Base-by-base conservation (phyloP, 2,888 invertebrate genomes). In the Leucoma salicis region DNA sequence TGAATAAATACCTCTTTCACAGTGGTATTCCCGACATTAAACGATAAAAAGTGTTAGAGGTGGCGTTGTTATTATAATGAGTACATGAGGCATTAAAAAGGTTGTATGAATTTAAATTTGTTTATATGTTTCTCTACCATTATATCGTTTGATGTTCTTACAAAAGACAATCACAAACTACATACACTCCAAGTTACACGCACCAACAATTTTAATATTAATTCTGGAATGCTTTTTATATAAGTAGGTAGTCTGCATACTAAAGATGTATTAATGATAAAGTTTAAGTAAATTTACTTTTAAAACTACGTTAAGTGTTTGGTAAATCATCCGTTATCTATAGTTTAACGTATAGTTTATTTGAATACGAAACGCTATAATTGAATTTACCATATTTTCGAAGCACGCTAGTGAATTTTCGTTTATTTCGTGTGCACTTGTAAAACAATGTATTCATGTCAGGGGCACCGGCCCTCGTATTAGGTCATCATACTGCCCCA, bases 361-460 rank as follows among this genome's bases (percentile, higher is more conserved):
- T n/a, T n/a, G n/a, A n/a, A n/a, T n/a, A n/a, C n/a, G n/a, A n/a
- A n/a, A 5, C 8, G 6, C 7, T 21, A 21, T 3, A 21, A 3
- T 2, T 8, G 8, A 21, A 21, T 21, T 16, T n/a, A 2, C n/a
- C 4, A 27, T 27, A 27, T n/a, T 27, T n/a, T 27, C 27, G 8
- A 25, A 29, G 29, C 29, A 29, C 10, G 29, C 14, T 14, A 39
- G 44, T 35, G 39, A 37, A 16, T 32, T 39, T 50, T 39, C 27
- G 24, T 43, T 39, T 34, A 35, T 39, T 50, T 39, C 27, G 24
- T 43, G 41, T 34, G 38, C 38, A 74, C 71, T 71, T 67, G 74
- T 78, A 76, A 77, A 75, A 70, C 68, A 57, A 49, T 41, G 61
- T 50, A 80, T 74, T 69, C 50, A 65, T 77, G 86, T 79, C 85